Base-by-base conservation (phyloP, 1,140 invertebrate genomes). In the Tetraneura akinire region DNA sequence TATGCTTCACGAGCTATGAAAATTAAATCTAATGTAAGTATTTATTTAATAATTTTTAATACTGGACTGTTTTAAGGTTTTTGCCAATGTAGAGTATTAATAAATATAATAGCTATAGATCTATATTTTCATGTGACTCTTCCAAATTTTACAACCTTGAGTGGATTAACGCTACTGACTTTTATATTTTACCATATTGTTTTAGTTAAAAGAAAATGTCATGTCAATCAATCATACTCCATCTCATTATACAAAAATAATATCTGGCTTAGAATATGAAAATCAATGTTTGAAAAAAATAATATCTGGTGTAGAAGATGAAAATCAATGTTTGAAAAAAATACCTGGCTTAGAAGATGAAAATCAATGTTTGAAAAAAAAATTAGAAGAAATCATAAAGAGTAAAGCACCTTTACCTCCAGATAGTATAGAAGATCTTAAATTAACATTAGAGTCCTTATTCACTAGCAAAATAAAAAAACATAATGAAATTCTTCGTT, bases 1-100 rank as follows among this genome's bases (percentile, higher is more conserved):
- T 98, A 98, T 86, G 95, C 95, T 10, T 90, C 92, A 82, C 86
- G 95, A 74, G 94, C 94, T 1, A 94, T 94, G 84, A 92, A 93
- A 82, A 96, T 96, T 29, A 92, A 92, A 81, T 90, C 90, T 1
- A 88, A 85, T 81, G 90, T 91, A 85, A 87, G 49, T 80, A 37
- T 51, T 68, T n/a, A 21, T 80, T 42, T 51, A 13, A 1, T 74
- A 21, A 21, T 78, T 57, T 47, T n/a, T n/a, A n/a, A 57, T 23
- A 6, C 3, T n/a, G n/a, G n/a, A n/a, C n/a, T n/a, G n/a, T n/a
- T n/a, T n/a, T n/a, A n/a, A n/a, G n/a, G n/a, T n/a, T n/a, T n/a
- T n/a, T n/a, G n/a, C n/a, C n/a, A n/a, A n/a, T n/a, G n/a, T n/a
- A n/a, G n/a, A n/a, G n/a, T n/a, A n/a, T n/a, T n/a, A n/a, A n/a